These are phyloP conservation scores for Platichthys flesus DNA, from an alignment of 2,113 vertebrate genomes.

Conservation along the genomic window DNA sequence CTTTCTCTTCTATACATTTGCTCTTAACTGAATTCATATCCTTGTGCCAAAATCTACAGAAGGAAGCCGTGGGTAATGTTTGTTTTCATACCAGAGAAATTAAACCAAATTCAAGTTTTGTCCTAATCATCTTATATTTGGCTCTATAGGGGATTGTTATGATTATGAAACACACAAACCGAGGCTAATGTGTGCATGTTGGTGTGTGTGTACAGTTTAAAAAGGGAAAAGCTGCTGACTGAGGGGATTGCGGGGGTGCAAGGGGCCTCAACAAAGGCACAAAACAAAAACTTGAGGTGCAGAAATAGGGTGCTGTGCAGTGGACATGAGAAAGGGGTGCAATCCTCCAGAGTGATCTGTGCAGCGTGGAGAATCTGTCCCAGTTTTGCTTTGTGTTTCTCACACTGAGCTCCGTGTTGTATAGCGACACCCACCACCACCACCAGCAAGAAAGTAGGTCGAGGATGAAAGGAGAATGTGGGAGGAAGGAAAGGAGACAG, in stretches of 20 bases:
- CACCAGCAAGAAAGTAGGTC: slow-evolving; percentile 74
- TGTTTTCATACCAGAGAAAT: slow-evolving; percentile 1
- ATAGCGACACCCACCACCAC: slow-evolving; percentile 63
- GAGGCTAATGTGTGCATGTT: background rate
- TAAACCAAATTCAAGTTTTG: background rate
- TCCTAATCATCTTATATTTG: background rate
- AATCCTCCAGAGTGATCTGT: slow-evolving; percentile 55
- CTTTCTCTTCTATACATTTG: background rate
- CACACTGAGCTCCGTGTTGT: slow-evolving; percentile 51
- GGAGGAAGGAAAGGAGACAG: slow-evolving; percentile 64
- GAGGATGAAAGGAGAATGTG: slow-evolving; percentile 78
- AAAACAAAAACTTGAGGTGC: slow-evolving; percentile 45
- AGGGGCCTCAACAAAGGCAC: slow-evolving; percentile 15
- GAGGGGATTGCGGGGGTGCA: slow-evolving; percentile 21
- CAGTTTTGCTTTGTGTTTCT: slow-evolving; percentile 70
- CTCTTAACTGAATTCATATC: background rate
- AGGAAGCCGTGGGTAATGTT: background rate
- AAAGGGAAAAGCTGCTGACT: slow-evolving; percentile 18
- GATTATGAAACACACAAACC: background rate
- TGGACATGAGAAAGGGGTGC: slow-evolving; percentile 40
- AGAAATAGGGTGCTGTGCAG: slow-evolving; percentile 35
- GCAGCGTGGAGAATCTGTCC: slow-evolving; percentile 77
- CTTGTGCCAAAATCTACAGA: background rate
- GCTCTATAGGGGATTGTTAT: too few relatives aligned
- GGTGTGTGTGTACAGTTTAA: slow-evolving; percentile 1